Conservation (phyloP, 2,113 vertebrate species). For the Mesembrinibis cayennensis region DNA sequence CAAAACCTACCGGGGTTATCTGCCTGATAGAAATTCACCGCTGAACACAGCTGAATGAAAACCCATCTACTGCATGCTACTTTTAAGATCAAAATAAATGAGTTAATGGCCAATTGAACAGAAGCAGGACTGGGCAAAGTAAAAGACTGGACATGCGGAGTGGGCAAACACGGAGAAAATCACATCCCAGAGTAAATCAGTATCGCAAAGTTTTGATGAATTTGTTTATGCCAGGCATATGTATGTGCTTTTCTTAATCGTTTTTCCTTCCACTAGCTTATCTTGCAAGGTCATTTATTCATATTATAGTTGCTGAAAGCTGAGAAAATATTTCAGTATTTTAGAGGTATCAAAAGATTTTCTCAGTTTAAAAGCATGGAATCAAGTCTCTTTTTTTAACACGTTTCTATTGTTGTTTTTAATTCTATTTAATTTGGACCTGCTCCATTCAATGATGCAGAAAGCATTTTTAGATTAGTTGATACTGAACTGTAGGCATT, state of each 20-base stretch:
- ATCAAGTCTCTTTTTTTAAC: background rate
- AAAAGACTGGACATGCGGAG: background rate
- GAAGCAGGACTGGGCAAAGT: constrained; percentile 64
- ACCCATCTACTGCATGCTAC: background rate
- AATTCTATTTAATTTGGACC: constrained; percentile 53
- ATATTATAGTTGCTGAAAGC: background rate
- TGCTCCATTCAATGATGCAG: constrained; percentile 49
- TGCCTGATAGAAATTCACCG: background rate
- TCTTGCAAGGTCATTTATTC: background rate
- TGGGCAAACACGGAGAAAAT: background rate
- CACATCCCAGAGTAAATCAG: background rate
- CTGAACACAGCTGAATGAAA: background rate
- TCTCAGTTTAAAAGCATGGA: background rate
- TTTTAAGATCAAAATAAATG: constrained; percentile 63
- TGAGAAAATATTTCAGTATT: background rate
- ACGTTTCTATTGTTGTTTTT: background rate
- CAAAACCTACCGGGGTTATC: background rate
- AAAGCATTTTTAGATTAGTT: constrained; percentile 63
- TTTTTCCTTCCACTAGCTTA: background rate
- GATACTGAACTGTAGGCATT: constrained; percentile 69
- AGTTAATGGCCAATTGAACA: constrained; percentile 51
- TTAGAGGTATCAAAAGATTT: background rate
- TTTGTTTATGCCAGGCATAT: background rate
- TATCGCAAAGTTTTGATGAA: background rate
- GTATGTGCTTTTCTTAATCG: background rate